phyloP scores from a whole-genome alignment of 2,113 vertebrate species.

The Paedocypris sp. region DNA sequence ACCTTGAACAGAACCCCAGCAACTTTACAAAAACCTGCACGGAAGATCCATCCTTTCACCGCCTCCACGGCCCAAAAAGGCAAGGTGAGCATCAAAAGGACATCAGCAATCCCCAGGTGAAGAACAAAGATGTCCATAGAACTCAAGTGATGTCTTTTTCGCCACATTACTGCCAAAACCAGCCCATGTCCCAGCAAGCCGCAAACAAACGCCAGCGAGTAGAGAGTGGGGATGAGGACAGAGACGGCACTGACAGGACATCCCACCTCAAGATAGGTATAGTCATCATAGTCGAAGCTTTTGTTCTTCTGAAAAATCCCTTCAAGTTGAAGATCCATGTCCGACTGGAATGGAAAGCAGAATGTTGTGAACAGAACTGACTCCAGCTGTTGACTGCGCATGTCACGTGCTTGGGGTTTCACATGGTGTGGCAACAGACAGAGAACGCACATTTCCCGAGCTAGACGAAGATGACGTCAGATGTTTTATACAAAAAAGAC shows the following conservation, averaged over 20 bases:
- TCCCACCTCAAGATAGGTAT: constrained; percentile 18
- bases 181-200: constrained; percentile 66
- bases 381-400: background rate
- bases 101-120: constrained; percentile 57
- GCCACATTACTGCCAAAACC: constrained; percentile 53
- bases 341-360: constrained; percentile 22
- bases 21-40: constrained; percentile 63
- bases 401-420: constrained; percentile 44
- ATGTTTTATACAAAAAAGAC: too few relatives aligned
- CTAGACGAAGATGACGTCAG: too few relatives aligned
- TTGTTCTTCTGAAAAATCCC: constrained; percentile 38
- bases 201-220: constrained; percentile 48
- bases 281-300: constrained; percentile 35
- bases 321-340: constrained; percentile 22
- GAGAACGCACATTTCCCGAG: too few relatives aligned
- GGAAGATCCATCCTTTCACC: constrained; percentile 57
- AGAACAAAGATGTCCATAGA: constrained; percentile 67
- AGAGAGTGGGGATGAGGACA: constrained; percentile 53
- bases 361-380: too few relatives aligned
- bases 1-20: constrained; percentile 64
- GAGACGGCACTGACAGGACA: background rate
- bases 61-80: constrained; percentile 66
- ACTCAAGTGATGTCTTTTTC: constrained; percentile 47
- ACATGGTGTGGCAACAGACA: constrained; percentile 41
- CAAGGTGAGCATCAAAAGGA: constrained; percentile 65